Evolutionary conservation across 1,140 invertebrate genomes (phyloP).

Genomic region (Colletes latitarsis): DNA sequence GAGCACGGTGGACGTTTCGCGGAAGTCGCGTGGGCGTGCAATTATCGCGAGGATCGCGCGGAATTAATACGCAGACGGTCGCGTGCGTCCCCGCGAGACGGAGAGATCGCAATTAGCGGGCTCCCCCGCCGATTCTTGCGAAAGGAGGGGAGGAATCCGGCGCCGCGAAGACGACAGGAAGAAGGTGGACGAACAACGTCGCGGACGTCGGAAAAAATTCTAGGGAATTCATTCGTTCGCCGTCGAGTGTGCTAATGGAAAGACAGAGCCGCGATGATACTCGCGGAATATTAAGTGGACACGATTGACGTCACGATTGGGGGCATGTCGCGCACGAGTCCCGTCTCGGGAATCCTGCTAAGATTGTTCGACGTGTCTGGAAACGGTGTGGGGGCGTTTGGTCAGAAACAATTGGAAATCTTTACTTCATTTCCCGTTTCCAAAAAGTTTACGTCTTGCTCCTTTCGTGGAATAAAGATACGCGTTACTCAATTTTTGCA

Average conservation of each 20-base stretch:
- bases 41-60: conserved; percentile 21
- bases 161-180: neutral
- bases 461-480: too few relatives aligned
- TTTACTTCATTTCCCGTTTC: too few relatives aligned
- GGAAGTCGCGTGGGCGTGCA: neutral
- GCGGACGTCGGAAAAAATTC: conserved; percentile 27
- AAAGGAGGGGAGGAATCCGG: conserved; percentile 17
- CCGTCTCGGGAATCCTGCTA: conserved; percentile 29
- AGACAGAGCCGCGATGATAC: conserved; percentile 7
- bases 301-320: conserved; percentile 58
- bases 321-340: neutral
- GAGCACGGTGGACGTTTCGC: too few relatives aligned
- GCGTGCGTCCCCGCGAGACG: too few relatives aligned
- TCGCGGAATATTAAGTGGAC: conserved; percentile 39
- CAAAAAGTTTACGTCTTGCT: too few relatives aligned
- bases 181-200: conserved; percentile 12
- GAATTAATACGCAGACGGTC: conserved; percentile 33
- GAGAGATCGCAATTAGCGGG: conserved; percentile 47
- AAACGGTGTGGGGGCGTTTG: too few relatives aligned
- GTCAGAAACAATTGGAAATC: too few relatives aligned
- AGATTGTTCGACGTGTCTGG: neutral
- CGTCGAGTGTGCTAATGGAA: conserved; percentile 18
- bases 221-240: conserved; percentile 33
- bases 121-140: neutral
- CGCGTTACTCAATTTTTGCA: too few relatives aligned